phyloP scores from a whole-genome alignment of 2,888 invertebrate species.

The Gerris lacustris region DNA sequence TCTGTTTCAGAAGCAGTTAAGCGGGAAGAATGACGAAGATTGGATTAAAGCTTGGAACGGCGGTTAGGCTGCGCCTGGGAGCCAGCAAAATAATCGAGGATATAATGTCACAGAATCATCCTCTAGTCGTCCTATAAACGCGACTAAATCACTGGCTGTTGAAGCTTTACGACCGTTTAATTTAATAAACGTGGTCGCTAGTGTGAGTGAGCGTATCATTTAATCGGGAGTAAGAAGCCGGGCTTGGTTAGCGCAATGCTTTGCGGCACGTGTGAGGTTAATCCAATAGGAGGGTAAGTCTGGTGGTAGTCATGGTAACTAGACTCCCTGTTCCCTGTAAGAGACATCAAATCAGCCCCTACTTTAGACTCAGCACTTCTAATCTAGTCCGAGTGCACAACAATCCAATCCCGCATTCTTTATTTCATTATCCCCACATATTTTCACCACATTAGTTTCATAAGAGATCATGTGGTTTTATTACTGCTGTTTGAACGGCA shows the following conservation, averaged over 20 bases:
- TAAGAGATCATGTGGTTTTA: too few relatives aligned
- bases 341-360: neutral
- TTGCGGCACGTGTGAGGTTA: neutral
- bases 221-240: neutral
- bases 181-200: neutral
- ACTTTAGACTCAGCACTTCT: neutral
- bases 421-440: too few relatives aligned
- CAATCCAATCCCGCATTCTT: neutral
- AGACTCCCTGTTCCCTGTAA: neutral
- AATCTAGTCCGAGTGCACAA: neutral
- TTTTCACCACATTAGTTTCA: too few relatives aligned
- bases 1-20: neutral
- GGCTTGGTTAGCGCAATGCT: neutral
- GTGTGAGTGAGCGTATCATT: neutral
- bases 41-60: neutral
- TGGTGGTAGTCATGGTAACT: neutral
- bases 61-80: neutral
- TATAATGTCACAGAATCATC: neutral
- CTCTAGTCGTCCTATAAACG: neutral
- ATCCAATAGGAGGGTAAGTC: slow-evolving; percentile 1
- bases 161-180: neutral
- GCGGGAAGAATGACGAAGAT: slow-evolving; percentile 2
- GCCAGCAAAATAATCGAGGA: neutral
- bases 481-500: too few relatives aligned
- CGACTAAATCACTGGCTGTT: neutral